Base-by-base conservation (phyloP, 2,888 invertebrate species). In the Branchinecta sandiegonensis region DNA sequence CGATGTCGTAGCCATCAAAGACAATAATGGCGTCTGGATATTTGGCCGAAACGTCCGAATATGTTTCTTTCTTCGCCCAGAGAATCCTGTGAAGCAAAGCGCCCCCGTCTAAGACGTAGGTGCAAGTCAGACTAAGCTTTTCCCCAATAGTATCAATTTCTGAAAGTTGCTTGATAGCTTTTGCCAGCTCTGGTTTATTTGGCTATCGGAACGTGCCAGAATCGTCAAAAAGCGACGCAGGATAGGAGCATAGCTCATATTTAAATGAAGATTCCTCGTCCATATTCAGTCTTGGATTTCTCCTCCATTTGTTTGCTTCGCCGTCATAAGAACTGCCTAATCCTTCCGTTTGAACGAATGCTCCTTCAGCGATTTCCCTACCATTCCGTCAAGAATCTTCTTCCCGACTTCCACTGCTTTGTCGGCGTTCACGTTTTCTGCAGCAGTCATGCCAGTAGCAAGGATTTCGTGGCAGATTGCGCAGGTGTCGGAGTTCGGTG, bases 271-370 rank as follows among this genome's bases (percentile, higher is more conserved):
- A 9, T 56, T 56, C 9, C 56, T 56, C 9, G 56, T 56, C 56
- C 56, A 56, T 9, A 56, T 56, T 56, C 56, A 56, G 56, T 56
- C 56, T 56, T 56, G 6, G 8, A 14, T 56, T 56, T 11, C 17
- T 48, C 67, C 48, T 37, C 23, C 10, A 14, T 46, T 23, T 56
- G 6, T 56, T 56, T 56, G 7, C 17, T 67, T 67, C 48, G 13
- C 67, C 47, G 67, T 48, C 67, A 67, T 67, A 11, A 67, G 12
- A 12, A 67, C 48, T n/a, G 14, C n/a, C n/a, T n/a, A n/a, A n/a
- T n/a, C n/a, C n/a, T n/a, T n/a, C n/a, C n/a, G n/a, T n/a, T n/a
- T n/a, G 14, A 48, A 46, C 11, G 48, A 47, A 48, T 47, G 17
- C 8, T 12, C 67, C 14, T 67, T 48, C 47, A 67, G n/a, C 11